These are phyloP conservation scores for Tiaroga cobitis DNA, from an alignment of 2,797 vertebrate species.

Conservation along the genomic window DNA sequence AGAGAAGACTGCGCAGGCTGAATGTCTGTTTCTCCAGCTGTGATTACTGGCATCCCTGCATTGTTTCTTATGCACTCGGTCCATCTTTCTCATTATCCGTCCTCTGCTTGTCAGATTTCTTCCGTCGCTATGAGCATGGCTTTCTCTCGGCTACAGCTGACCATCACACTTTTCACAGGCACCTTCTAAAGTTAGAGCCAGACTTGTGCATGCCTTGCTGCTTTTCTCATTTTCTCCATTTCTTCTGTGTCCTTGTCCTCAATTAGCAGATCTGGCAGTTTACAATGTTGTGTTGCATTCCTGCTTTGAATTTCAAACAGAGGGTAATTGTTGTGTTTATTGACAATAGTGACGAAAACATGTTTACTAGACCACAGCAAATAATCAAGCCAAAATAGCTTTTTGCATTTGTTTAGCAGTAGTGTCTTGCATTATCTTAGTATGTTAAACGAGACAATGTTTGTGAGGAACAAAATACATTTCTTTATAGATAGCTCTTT, in stretches of 20 bases:
- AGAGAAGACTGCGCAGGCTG: slow-evolving; percentile 5
- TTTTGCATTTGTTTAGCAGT: slow-evolving; percentile 54
- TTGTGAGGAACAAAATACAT: neutral
- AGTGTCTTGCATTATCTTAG: slow-evolving; percentile 35
- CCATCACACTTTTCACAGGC: slow-evolving; percentile 82
- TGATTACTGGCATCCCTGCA: neutral
- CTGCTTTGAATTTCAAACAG: slow-evolving; percentile 59
- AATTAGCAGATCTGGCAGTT: slow-evolving; percentile 47
- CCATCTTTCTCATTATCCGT: slow-evolving; percentile 28
- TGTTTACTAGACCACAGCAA: slow-evolving; percentile 57
- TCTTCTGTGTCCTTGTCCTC: slow-evolving; percentile 40
- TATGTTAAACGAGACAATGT: slow-evolving; percentile 37
- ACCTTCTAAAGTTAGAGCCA: slow-evolving; percentile 87
- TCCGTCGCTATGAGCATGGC: slow-evolving; percentile 84
- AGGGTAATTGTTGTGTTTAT: slow-evolving; percentile 65
- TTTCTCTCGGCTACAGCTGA: slow-evolving; percentile 86
- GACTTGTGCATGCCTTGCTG: slow-evolving; percentile 62
- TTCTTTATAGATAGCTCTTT: slow-evolving; percentile 13
- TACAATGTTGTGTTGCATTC: slow-evolving; percentile 50
- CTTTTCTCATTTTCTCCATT: slow-evolving; percentile 36
- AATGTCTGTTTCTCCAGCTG: slow-evolving; percentile 17
- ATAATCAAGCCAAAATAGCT: slow-evolving; percentile 63
- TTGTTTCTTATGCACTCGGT: slow-evolving; percentile 23
- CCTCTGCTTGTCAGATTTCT: slow-evolving; percentile 82
- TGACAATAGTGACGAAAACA: slow-evolving; percentile 54